These are phyloP conservation scores for Miniopterus natalensis DNA, from an alignment of 2,113 vertebrate species.

Conservation along the genomic window DNA sequence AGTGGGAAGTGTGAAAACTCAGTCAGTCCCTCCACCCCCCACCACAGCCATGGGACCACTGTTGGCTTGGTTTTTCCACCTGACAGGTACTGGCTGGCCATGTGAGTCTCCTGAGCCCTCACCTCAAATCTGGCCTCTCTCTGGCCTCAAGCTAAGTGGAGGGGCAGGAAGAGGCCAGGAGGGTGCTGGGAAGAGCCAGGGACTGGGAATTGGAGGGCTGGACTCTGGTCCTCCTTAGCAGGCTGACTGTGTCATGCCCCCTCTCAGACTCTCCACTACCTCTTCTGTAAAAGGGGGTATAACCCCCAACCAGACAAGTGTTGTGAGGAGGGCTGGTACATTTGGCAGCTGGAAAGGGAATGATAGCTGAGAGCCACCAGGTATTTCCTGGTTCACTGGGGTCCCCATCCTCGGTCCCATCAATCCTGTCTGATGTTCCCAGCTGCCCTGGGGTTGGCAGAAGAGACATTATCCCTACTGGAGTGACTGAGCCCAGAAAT, in stretches of 20 bases:
- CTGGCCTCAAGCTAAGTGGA: background rate
- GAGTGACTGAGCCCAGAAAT: background rate
- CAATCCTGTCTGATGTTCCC: background rate
- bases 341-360: background rate
- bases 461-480: background rate
- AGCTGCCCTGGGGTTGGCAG: background rate
- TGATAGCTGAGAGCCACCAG: background rate
- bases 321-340: accelerated
- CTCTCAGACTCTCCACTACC: background rate
- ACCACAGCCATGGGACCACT: background rate
- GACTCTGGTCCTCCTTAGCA: background rate
- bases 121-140: background rate
- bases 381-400: background rate
- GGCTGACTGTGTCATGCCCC: background rate
- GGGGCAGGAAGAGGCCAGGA: background rate
- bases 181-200: background rate
- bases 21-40: background rate
- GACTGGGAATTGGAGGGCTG: background rate
- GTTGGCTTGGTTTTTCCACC: background rate
- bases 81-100: background rate
- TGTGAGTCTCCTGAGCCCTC: background rate
- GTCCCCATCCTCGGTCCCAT: background rate
- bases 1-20: background rate
- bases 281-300: background rate
- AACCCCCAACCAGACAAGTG: background rate